Conservation (phyloP, 2,888 invertebrate genomes). For the Chloroclystis v-ata region DNA sequence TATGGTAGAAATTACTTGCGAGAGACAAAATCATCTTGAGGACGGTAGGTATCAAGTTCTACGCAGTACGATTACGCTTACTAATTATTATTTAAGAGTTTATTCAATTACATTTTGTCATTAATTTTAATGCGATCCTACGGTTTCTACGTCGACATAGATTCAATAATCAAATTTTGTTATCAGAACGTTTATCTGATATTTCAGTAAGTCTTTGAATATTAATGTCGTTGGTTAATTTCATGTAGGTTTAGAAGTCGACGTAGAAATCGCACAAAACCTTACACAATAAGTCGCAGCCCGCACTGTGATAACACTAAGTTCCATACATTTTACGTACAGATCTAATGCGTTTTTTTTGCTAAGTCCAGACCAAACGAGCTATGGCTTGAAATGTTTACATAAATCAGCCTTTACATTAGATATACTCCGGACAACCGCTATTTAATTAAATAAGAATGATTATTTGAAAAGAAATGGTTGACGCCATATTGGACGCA, state of each 20-base stretch:
- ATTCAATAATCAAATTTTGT: constrained; percentile 5
- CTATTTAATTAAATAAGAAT: too few species aligned
- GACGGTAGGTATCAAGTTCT: constrained; percentile 22
- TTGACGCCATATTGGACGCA: too few species aligned
- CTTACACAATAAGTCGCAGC: constrained; percentile 46
- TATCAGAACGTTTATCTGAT: too few species aligned
- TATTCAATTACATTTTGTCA: constrained; percentile 40
- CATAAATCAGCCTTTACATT: too few species aligned
- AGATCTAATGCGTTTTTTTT: not conserved
- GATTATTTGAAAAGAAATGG: too few species aligned
- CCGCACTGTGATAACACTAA: constrained; percentile 48
- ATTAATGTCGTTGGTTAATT: too few species aligned
- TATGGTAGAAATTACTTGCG: not conserved
- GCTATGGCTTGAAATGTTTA: too few species aligned
- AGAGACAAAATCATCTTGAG: constrained; percentile 12
- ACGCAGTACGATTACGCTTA: constrained; percentile 60
- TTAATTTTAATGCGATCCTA: constrained; percentile 36
- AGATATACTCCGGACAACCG: too few species aligned
- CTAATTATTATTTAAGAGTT: constrained; percentile 47
- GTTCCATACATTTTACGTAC: constrained; percentile 21
- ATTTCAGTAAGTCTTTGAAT: too few species aligned
- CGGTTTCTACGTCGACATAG: constrained; percentile 19
- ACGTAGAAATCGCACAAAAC: constrained; percentile 35
- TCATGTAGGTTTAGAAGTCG: constrained; percentile 9
- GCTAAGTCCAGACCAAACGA: too few species aligned